Evolutionary conservation across 2,888 invertebrate genomes (phyloP).

Genomic region (Polylopha cassiicola): DNA sequence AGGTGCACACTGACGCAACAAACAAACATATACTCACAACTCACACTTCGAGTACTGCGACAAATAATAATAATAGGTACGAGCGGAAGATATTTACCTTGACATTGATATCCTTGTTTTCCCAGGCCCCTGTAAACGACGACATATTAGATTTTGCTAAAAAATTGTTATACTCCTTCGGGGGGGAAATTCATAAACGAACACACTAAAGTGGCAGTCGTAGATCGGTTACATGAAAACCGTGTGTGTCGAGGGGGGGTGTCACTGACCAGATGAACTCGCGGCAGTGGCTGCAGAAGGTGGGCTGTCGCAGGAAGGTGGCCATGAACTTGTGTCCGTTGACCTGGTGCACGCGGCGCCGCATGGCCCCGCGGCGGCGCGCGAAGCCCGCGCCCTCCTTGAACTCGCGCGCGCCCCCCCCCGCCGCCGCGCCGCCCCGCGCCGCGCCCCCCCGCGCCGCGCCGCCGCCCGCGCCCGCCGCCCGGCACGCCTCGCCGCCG

Average conservation of each 20-base stretch:
- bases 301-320: slow-evolving; percentile 98
- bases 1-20: slow-evolving; percentile 90
- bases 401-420: slow-evolving; percentile 85
- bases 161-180: too few relatives aligned
- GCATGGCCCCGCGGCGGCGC: slow-evolving; percentile 97
- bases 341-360: slow-evolving; percentile 97
- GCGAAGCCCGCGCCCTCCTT: slow-evolving; percentile 97
- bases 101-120: slow-evolving; percentile 98
- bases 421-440: slow-evolving; percentile 34
- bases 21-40: neutral
- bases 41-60: neutral
- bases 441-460: slow-evolving; percentile 34
- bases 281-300: slow-evolving; percentile 99
- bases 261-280: slow-evolving; percentile 96
- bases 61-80: slow-evolving; percentile 24
- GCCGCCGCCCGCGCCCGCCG: slow-evolving; percentile 20
- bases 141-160: neutral
- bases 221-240: neutral
- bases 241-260: neutral
- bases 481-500: slow-evolving; percentile 17
- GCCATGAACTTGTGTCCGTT: slow-evolving; percentile 99
- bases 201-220: neutral
- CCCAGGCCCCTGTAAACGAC: slow-evolving; percentile 92
- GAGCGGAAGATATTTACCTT: slow-evolving; percentile 81
- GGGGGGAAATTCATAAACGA: too few relatives aligned